Percentiles rank a stretch among this genome's conserved stretches.
phyloP scores from a whole-genome alignment of 2,797 vertebrate genomes.

The Leuciscus waleckii region DNA sequence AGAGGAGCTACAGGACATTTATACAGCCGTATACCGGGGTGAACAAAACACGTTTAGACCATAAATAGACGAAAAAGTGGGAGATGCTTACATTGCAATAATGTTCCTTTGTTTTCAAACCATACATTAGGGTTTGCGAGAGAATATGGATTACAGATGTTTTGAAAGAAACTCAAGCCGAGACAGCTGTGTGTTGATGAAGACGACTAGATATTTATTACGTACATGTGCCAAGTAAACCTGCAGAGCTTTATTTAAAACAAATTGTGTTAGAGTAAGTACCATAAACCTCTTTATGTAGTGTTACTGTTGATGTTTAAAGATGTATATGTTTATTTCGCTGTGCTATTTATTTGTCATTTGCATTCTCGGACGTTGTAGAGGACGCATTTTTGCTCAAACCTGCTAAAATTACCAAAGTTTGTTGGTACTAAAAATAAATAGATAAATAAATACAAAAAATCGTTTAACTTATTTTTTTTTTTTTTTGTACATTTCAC shows the following conservation, averaged over 20 bases:
- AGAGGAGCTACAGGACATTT: conserved; percentile 19
- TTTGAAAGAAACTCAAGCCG: conserved; percentile 53
- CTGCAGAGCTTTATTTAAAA: conserved; percentile 71
- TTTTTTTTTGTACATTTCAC: not conserved
- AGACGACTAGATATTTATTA: conserved; percentile 71
- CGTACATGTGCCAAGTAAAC: conserved; percentile 68
- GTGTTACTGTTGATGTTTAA: conserved; percentile 49
- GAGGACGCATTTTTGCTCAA: conserved; percentile 60
- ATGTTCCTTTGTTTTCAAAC: not conserved
- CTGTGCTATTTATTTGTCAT: conserved; percentile 68
- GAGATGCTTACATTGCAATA: not conserved
- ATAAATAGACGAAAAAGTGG: not conserved
- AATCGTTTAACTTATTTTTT: not conserved
- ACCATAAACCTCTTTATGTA: conserved; percentile 62
- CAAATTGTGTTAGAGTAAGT: conserved; percentile 57
- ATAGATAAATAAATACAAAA: conserved; percentile 55
- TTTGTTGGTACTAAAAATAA: conserved; percentile 63
- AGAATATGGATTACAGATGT: conserved; percentile 34
- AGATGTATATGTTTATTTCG: conserved; percentile 59
- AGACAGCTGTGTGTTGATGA: conserved; percentile 68
- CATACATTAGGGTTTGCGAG: not conserved
- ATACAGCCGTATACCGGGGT: not conserved
- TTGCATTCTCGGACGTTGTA: conserved; percentile 54
- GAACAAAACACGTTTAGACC: not conserved
- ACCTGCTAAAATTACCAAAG: conserved; percentile 69